Evolutionary conservation across 2,888 invertebrate genomes (phyloP), one percentile per base, ranked within the genome.

Genomic region (Chymomyza amoena): DNA sequence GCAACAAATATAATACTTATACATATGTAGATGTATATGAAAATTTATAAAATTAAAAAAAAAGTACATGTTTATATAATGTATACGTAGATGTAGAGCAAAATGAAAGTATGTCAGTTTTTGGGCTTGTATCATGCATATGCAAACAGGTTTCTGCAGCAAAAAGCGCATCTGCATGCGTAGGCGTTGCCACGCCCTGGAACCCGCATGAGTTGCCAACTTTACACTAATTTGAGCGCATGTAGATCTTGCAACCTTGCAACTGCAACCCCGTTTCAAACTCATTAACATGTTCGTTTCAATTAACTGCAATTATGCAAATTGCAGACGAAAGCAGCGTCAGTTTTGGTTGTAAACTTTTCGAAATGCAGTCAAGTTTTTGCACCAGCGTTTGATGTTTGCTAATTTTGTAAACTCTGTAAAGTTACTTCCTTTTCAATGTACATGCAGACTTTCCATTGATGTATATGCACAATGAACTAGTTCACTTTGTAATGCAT

Each of bases 241-340:
- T 57, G 51, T 62, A 60, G 52, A 60, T 51, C 32, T 32, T 16
- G 64, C 52, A 59, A 25, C 61, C 13, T 57, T 64, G 45, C 10
- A 66, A 45, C 39, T 45, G 18, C 39, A 54, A 36, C 54, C 54
- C 65, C 59, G 50, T 28, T 64, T 64, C 18, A 54, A 72, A 70
- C 73, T 77, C 70, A 72, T 73, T 76, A 77, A 73, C 70, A 62
- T 69, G 75, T 67, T 71, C 68, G 66, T 77, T 81, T 68, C 72
- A 78, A 77, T 80, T 80, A 80, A 70, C 71, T 70, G 66, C 73
- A 81, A 78, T 81, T 71, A 81, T 73, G 79, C 62, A 78, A 78
- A 75, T 80, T 68, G 63, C 62, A 56, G 20, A 54, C 36, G 60
- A 25, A 16, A 45, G 39, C 13, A 45, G 39, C 39, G 39, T 13